Evolutionary conservation across 2,888 invertebrate species (phyloP).

Genomic region (Gisinianus flammeolus): DNA sequence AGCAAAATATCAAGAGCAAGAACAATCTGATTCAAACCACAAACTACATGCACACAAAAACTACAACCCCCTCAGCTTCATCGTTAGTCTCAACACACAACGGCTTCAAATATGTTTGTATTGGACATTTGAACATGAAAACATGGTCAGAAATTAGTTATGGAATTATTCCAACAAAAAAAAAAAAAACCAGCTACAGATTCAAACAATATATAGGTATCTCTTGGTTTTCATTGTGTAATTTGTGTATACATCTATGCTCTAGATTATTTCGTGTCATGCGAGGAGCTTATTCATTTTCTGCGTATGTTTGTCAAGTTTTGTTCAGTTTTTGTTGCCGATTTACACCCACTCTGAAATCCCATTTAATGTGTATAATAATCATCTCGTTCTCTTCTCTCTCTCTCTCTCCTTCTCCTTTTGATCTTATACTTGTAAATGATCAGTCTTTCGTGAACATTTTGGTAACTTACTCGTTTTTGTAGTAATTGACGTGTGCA

Average conservation of each 20-base stretch:
- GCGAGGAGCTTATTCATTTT: not conserved
- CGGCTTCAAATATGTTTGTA: too few species aligned
- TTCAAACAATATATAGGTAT: too few species aligned
- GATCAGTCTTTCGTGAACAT: not conserved
- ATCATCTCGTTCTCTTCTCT: not conserved
- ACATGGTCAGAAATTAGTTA: not conserved
- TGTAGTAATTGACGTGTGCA: not conserved
- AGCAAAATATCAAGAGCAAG: not conserved
- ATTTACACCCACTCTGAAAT: too few species aligned
- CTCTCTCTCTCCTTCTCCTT: not conserved
- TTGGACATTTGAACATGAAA: too few species aligned
- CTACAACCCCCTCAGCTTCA: too few species aligned
- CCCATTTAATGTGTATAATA: too few species aligned
- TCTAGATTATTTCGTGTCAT: not conserved
- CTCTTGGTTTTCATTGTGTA: too few species aligned
- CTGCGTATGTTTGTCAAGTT: not conserved
- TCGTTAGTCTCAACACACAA: not conserved
- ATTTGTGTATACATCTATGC: not conserved
- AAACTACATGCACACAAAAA: too few species aligned
- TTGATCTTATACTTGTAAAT: not conserved
- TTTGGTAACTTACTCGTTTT: not conserved
- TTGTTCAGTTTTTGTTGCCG: too few species aligned
- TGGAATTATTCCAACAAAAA: not conserved
- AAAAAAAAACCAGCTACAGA: not conserved
- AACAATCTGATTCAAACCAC: constrained; percentile 20